A percentile compares a stretch with the other conserved stretches of the same genome.
Evolutionary conservation across 2,797 vertebrate genomes (phyloP).

Genomic region (Chiroxiphia lanceolata): DNA sequence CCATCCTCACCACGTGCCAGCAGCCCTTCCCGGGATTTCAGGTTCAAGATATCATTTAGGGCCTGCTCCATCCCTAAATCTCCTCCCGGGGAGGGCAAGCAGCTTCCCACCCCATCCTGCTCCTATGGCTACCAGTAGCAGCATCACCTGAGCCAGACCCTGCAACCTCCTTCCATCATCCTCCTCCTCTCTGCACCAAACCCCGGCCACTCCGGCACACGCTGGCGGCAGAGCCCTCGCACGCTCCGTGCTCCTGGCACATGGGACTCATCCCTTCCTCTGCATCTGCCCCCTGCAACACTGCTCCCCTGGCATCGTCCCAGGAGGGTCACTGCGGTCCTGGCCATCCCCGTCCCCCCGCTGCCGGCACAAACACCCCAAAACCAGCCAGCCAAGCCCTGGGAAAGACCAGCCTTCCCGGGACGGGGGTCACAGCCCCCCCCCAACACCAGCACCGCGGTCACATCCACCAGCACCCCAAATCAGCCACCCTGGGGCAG

Average conservation of each 20-base stretch:
- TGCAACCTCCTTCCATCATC: not conserved
- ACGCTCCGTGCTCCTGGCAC: fast-evolving
- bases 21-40: fast-evolving
- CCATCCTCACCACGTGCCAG: not conserved
- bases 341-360: not conserved
- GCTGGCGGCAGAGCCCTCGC: not conserved
- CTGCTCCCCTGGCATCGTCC: not conserved
- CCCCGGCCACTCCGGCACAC: fast-evolving
- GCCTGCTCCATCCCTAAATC: not conserved
- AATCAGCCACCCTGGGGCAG: fast-evolving
- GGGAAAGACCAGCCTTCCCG: conserved; percentile 38
- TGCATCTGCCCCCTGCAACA: fast-evolving
- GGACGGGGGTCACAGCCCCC: not conserved
- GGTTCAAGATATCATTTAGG: not conserved
- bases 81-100: not conserved
- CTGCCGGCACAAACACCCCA: not conserved
- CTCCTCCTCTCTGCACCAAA: not conserved
- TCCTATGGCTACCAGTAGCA: not conserved
- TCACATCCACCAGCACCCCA: not conserved
- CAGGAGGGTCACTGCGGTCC: not conserved
- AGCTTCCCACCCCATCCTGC: not conserved
- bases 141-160: not conserved
- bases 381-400: not conserved
- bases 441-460: fast-evolving
- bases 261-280: fast-evolving